Evolutionary conservation across 1,140 invertebrate species (phyloP), one percentile per base, ranked within the genome.

Genomic region (Muscidifurax raptorellus): DNA sequence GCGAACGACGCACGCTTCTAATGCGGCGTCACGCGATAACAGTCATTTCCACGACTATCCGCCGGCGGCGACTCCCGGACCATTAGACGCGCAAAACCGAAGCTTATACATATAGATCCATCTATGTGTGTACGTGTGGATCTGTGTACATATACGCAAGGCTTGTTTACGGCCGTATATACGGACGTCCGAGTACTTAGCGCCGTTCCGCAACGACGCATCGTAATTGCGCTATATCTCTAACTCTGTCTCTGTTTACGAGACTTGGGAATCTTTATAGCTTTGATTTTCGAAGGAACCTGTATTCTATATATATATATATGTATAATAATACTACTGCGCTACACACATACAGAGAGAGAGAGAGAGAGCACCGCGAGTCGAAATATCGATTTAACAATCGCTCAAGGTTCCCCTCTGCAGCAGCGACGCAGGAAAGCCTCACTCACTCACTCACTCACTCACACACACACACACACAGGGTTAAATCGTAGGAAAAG

Each of bases 131-230:
- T 66, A 40, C 40, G 40, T 10, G 40, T 40, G 40, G 4, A 18
- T 66, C 4, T 66, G 64, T 18, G 64, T 66, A 67, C 2, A 67
- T 13, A 10, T 2, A 69, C 6, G n/a, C 6, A 69, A 2, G 5
- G 15, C 67, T 69, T 30, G 67, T 59, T 59, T 25, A 40, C 22
- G 0, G n/a, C 28, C 36, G 36, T 36, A n/a, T n/a, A n/a, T n/a
- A 69, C 80, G 80, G 80, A 82, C 44, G 72, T 82, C 80, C 80
- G 80, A 76, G 71, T 66, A 66, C 80, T 82, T 82, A 75, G 72
- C 28, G 18, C 80, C 69, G 80, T 72, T 81, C 80, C 80, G 80
- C 69, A 59, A 81, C 0, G 40, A 64, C 28, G 44, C 30, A 32
- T 71, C 67, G 67, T 71, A 32, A 30, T 30, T 71, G 27, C 67